Evolutionary conservation across 2,113 vertebrate genomes (phyloP).

Genomic region (Spilogale gracilis): DNA sequence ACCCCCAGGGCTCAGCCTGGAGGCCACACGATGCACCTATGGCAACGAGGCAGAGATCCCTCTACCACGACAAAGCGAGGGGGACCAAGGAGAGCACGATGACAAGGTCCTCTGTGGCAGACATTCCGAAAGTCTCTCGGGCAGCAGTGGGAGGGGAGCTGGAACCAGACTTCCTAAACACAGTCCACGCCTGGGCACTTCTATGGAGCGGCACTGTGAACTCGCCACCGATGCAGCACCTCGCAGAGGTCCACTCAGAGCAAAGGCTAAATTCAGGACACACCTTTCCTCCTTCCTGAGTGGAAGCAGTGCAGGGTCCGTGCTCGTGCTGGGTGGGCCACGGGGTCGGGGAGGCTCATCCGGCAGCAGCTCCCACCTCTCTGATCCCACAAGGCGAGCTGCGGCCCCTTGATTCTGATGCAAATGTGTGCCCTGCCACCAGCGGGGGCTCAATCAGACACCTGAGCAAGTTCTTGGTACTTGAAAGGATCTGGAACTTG

Average conservation of each 20-base stretch:
- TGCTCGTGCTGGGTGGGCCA: fast-evolving
- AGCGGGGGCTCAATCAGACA: not conserved
- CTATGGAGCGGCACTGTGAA: not conserved
- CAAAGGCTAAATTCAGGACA: fast-evolving
- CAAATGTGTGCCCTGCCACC: not conserved
- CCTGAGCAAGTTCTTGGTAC: not conserved
- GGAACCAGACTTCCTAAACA: not conserved
- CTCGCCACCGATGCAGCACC: not conserved
- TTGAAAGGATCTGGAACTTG: not conserved
- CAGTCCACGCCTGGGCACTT: not conserved
- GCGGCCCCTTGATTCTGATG: not conserved
- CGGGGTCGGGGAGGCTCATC: fast-evolving
- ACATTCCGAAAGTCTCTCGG: not conserved
- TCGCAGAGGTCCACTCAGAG: fast-evolving
- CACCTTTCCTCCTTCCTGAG: not conserved
- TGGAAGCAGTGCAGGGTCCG: fast-evolving
- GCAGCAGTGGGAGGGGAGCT: not conserved
- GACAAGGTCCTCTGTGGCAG: not conserved
- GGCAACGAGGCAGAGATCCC: not conserved
- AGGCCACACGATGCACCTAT: fast-evolving
- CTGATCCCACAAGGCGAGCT: not conserved
- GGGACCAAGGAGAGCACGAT: fast-evolving
- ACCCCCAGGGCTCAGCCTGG: not conserved
- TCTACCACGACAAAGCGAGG: not conserved
- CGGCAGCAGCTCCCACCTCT: fast-evolving